Evolutionary conservation across 2,113 vertebrate genomes (phyloP).

Genomic region (Varanus komodoensis): DNA sequence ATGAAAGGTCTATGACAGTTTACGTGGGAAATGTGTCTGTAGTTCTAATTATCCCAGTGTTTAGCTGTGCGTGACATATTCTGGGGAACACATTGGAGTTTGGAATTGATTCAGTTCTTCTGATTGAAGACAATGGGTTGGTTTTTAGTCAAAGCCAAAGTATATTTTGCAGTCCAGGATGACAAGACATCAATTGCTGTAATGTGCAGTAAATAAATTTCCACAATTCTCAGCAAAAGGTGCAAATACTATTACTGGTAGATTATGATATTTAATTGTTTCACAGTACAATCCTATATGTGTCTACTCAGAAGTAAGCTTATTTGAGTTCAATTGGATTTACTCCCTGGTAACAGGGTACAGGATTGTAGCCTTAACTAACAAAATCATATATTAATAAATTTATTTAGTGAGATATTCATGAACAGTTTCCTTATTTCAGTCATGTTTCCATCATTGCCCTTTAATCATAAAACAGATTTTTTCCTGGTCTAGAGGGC

Average conservation of each 20-base stretch:
- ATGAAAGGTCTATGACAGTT: not conserved
- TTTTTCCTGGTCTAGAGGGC: not conserved
- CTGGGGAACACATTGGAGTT: not conserved
- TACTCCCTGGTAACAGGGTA: no score
- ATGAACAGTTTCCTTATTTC: not conserved
- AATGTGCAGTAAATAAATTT: not conserved
- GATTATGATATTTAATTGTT: not conserved
- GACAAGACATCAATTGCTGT: not conserved
- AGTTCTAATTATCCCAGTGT: slow-evolving; percentile 26
- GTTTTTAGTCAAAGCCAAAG: slow-evolving; percentile 1
- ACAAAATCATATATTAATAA: not conserved
- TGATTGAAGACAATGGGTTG: slow-evolving; percentile 12
- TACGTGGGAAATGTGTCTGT: slow-evolving; percentile 21
- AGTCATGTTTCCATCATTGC: not conserved
- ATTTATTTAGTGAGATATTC: not conserved
- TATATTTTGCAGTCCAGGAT: not conserved
- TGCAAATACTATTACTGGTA: not conserved
- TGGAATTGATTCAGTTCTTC: slow-evolving; percentile 32
- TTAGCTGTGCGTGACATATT: slow-evolving; percentile 24
- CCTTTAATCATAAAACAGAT: not conserved
- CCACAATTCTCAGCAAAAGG: not conserved
- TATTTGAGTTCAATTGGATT: no score
- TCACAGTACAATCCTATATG: not conserved
- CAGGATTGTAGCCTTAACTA: not conserved
- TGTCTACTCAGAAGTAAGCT: no score